Base-by-base conservation (phyloP, 2,113 vertebrate species). In the Zosterops borbonicus region DNA sequence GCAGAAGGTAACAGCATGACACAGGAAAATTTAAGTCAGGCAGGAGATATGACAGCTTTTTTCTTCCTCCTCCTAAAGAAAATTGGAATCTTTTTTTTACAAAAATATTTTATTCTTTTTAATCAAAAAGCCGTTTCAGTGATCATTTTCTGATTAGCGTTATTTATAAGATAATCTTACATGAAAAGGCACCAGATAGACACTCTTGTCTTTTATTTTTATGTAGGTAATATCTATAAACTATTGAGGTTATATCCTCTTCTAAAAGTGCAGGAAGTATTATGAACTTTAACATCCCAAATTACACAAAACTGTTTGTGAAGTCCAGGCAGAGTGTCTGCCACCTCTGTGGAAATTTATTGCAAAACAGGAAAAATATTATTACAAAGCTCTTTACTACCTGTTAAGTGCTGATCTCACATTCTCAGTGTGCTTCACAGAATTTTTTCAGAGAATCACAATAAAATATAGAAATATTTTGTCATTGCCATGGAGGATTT, bases 1-100 rank as follows among this genome's bases (percentile, higher is more conserved):
- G 9, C 9, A 83, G 18, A 77, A 81, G n/a, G 37, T 56, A 76
- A 35, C 23, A 67, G 13, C 28, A 12, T 81, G 50, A 42, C 6
- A 46, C 1, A 27, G 18, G 4, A 59, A 94, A 50, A 3, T 55
- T 52, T 39, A 70, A 64, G 19, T 42, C 31, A 31, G 14, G 8
- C 68, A 44, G 12, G 46, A 70, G 12, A 73, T 12, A 55, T 5
- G 5, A 14, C 12, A 59, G 9, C 2, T 62, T 80, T 78, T 75
- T 7, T 50, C 5, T 75, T 59, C 6, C 9, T 27, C 2, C 2
- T 39, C 4, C 5, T 4, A 55, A 1, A 22, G 12, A 37, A 77
- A 75, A 56, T 12, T 1, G 0, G 4, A 6, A 6, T 27, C 9
- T 8, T 8, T 33, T 33, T 59, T 79, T 77, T 46, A 6, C 1